Percentiles rank a stretch among this genome's conserved stretches.
Conservation (phyloP, 2,888 invertebrate genomes). For the Erynnis tages region DNA sequence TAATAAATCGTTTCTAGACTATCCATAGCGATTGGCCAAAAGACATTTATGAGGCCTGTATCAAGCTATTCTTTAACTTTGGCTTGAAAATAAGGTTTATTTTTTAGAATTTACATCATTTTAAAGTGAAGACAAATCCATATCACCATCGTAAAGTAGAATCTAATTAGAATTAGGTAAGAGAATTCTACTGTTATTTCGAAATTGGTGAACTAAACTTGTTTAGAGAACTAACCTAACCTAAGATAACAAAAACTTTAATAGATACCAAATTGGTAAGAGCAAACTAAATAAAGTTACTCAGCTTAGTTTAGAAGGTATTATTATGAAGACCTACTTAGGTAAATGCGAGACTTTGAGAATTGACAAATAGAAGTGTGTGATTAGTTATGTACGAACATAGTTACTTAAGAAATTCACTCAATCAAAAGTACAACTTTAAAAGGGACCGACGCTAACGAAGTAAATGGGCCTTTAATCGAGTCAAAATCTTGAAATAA, state of each 20-base stretch:
- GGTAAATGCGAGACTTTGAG: background rate
- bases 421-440: no score
- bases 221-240: conserved; percentile 12
- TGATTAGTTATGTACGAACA: no score
- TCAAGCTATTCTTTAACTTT: no score
- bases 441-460: background rate
- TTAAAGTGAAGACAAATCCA: no score
- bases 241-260: conserved; percentile 10
- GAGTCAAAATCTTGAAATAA: conserved; percentile 23
- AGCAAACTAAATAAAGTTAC: background rate
- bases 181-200: conserved; percentile 6
- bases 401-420: no score
- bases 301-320: background rate
- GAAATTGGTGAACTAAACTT: conserved; percentile 5
- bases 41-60: no score
- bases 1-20: no score
- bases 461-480: background rate
- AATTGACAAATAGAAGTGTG: no score
- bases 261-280: conserved; percentile 10
- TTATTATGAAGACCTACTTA: background rate
- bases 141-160: no score
- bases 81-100: no score
- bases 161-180: background rate
- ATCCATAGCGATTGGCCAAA: no score
- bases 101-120: no score